Percentiles rank a stretch among this genome's conserved stretches.
These are phyloP conservation scores for Oxytorus armatus DNA, from an alignment of 2,888 invertebrate genomes.

Conservation along the genomic window DNA sequence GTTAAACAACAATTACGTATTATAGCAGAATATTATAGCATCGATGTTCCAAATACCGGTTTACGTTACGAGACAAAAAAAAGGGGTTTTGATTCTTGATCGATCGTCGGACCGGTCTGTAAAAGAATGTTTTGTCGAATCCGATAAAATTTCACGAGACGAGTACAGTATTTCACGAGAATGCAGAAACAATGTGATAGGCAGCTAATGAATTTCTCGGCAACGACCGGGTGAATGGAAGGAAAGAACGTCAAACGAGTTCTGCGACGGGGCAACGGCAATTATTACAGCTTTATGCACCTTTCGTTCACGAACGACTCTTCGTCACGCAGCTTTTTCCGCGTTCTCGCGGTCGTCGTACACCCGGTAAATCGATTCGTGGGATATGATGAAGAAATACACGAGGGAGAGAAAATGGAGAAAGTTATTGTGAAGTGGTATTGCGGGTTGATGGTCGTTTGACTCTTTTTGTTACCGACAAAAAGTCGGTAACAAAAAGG, in stretches of 20 bases:
- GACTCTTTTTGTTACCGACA: neutral
- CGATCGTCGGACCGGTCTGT: conserved; percentile 14
- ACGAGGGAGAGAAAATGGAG: conserved; percentile 29
- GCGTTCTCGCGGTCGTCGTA: conserved; percentile 7
- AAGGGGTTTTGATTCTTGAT: conserved; percentile 1
- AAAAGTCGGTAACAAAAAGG: too few species aligned
- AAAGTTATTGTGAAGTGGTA: neutral
- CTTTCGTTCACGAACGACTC: conserved; percentile 37
- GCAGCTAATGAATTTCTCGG: conserved; percentile 43
- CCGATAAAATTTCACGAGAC: neutral
- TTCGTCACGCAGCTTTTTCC: conserved; percentile 59
- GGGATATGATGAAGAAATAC: conserved; percentile 25
- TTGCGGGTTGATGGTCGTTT: neutral
- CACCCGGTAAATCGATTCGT: conserved; percentile 22
- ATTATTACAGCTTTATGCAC: neutral
- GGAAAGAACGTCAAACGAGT: neutral
- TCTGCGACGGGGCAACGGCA: neutral
- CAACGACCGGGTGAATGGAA: neutral
- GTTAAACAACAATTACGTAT: conserved; percentile 14
- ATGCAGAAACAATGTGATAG: conserved; percentile 39
- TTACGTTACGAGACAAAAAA: conserved; percentile 1
- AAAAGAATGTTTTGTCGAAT: neutral
- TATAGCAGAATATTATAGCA: conserved; percentile 23
- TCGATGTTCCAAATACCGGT: conserved; percentile 25
- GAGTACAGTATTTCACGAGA: conserved; percentile 18